These are phyloP conservation scores for Tragelaphus buxtoni DNA, from an alignment of 2,113 vertebrate genomes.

Conservation along the genomic window DNA sequence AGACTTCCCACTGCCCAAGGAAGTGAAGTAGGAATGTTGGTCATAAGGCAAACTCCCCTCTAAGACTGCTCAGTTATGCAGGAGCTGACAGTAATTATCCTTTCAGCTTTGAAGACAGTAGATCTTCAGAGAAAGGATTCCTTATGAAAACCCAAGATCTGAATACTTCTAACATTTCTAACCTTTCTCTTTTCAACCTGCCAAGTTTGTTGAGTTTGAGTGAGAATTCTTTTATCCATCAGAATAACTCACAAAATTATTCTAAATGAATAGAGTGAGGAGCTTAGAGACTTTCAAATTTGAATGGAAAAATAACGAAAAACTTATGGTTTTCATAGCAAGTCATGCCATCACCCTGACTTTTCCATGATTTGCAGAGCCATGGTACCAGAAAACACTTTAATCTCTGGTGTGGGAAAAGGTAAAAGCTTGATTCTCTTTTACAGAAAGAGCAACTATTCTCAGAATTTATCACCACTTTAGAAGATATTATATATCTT, in stretches of 20 bases:
- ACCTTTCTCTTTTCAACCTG: conserved; percentile 1
- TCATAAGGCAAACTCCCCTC: neutral
- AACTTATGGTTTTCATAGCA: neutral
- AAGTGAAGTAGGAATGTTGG: neutral
- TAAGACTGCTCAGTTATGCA: neutral
- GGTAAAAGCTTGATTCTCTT: neutral
- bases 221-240: conserved; percentile 19
- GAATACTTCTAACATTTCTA: neutral
- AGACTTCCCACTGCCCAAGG: neutral
- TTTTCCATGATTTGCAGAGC: neutral
- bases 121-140: neutral
- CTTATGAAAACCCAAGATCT: neutral
- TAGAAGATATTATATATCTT: neutral
- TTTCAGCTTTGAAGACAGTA: neutral
- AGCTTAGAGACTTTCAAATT: neutral
- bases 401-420: conserved; percentile 6
- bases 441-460: neutral
- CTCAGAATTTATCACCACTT: neutral
- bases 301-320: neutral
- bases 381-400: conserved; percentile 15
- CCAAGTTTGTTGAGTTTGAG: neutral
- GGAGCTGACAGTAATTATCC: neutral
- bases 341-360: neutral
- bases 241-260: conserved; percentile 13
- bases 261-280: neutral